Percentiles rank a stretch among this genome's conserved stretches.
phyloP scores from a whole-genome alignment of 2,113 vertebrate genomes.

The Ivindomyrus marchei region DNA sequence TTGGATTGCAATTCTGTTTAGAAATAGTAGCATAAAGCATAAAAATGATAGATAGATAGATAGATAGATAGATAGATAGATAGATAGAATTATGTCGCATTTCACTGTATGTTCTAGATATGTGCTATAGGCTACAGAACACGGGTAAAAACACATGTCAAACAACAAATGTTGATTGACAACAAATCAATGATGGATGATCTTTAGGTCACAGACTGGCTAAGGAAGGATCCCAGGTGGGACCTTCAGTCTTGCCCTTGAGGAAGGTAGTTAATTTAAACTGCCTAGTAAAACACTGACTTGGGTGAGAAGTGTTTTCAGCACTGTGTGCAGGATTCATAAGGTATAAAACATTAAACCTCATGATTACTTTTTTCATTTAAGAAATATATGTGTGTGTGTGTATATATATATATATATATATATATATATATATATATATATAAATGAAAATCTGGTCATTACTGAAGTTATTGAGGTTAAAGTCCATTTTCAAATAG shows the following conservation, averaged over 20 bases:
- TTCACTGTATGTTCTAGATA: too few relatives aligned
- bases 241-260: background rate
- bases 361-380: background rate
- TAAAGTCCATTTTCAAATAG: background rate
- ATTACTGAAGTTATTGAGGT: background rate
- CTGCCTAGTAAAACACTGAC: background rate
- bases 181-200: background rate
- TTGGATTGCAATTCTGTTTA: background rate
- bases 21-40: background rate
- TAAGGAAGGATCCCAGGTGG: background rate
- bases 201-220: background rate
- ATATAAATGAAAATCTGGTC: background rate
- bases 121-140: too few relatives aligned
- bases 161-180: too few relatives aligned
- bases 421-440: too few relatives aligned
- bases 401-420: too few relatives aligned
- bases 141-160: too few relatives aligned
- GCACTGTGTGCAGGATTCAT: background rate
- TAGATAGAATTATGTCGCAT: too few relatives aligned
- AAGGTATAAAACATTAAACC: background rate
- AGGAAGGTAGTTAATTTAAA: background rate
- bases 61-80: background rate
- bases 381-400: background rate
- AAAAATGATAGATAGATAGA: background rate
- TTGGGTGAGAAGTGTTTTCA: background rate